These are phyloP conservation scores for Lypha dubia DNA, from an alignment of 2,888 invertebrate species.

Conservation along the genomic window DNA sequence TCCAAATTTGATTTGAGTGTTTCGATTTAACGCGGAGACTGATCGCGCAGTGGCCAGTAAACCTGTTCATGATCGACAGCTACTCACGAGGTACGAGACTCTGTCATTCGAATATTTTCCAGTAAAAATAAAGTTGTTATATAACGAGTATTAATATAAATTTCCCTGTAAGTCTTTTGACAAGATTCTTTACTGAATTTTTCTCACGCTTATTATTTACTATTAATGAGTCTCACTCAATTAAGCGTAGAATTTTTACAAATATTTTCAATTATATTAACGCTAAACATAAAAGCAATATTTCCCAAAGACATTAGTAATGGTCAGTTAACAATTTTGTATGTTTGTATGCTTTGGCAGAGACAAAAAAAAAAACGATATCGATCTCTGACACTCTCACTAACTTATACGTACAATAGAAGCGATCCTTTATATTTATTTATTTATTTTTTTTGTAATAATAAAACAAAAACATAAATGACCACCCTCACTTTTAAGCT, in stretches of 20 bases:
- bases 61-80: no score
- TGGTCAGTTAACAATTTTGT: conserved; percentile 58
- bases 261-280: conserved; percentile 12
- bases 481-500: conserved; percentile 42
- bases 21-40: no score
- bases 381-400: conserved; percentile 42
- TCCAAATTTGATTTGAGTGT: no score
- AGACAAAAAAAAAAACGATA: conserved; percentile 18
- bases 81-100: no score
- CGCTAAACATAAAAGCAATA: conserved; percentile 7
- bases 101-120: no score
- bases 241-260: conserved; percentile 37
- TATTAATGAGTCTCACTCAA: conserved; percentile 40
- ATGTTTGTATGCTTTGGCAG: background rate
- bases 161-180: no score
- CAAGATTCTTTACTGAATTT: background rate
- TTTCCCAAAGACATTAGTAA: conserved; percentile 63
- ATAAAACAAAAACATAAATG: conserved; percentile 6
- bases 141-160: no score
- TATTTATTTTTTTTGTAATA: no score
- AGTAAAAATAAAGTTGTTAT: no score
- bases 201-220: conserved; percentile 37
- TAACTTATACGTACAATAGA: conserved; percentile 9
- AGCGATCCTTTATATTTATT: conserved; percentile 43
- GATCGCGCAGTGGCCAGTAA: no score